Base-by-base conservation (phyloP, 2,113 vertebrate species). In the Alethe diademata region DNA sequence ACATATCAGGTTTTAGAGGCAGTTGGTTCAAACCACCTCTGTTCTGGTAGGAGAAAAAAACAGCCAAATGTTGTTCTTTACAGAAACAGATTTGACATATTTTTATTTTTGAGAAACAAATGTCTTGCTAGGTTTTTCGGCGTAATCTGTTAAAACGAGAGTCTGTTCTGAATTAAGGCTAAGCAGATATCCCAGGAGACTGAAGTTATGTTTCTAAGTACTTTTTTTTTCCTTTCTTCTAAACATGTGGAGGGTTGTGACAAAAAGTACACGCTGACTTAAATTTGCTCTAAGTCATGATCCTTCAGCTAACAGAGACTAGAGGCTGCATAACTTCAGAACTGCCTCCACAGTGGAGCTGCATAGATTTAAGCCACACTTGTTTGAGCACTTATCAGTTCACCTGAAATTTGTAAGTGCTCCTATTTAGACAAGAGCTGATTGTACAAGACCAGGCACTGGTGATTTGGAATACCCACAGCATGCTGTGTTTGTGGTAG, bases 131-230 rank as follows among this genome's bases (percentile, higher is more conserved):
- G 62, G 64, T 88, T 92, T 36, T 69, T 83, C 48, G 88, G 75
- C 50, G 76, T 76, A 70, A 96, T 86, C 42, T 76, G 40, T 86
- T 66, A 35, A 65, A 88, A 83, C 31, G 47, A 65, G 38, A 62
- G 15, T 45, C 91, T 95, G 75, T 78, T 90, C 67, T 66, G 42
- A 92, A 88, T 96, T 91, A 96, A 12, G 24, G 45, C 51, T 76
- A 83, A 80, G 18, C 6, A 73, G 42, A 42, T 54, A 86, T 58
- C 36, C 15, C 54, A 83, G 61, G 29, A 65, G 40, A 76, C 24
- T 23, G 10, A 9, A 6, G 5, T 36, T 56, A 19, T 19, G 9
- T 48, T 19, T 58, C 45, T 58, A 65, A 73, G 14, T 40, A 3
- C 8, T 26, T 54, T 5, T 62, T 62, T 45, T 51, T 38, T 5